Evolutionary conservation across 2,113 vertebrate species (phyloP).

Genomic region (Tragulus kanchil): DNA sequence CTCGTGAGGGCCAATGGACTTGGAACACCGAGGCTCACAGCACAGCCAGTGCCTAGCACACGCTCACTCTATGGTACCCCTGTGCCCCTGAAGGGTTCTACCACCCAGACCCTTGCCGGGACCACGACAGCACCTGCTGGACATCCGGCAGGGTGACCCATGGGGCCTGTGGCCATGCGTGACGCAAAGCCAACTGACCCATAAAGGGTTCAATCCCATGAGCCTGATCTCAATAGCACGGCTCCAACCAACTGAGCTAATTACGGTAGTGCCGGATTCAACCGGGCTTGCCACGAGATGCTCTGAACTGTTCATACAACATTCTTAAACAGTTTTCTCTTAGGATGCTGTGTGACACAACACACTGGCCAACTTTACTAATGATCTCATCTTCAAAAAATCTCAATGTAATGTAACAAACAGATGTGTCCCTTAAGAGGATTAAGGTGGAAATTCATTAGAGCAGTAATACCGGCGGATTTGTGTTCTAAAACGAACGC

Average conservation of each 20-base stretch:
- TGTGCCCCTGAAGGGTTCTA: neutral
- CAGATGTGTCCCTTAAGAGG: constrained; percentile 70
- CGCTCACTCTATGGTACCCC: neutral
- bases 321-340: constrained; percentile 26
- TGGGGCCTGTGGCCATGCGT: constrained; percentile 63
- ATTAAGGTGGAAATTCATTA: constrained; percentile 78
- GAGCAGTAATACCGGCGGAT: constrained; percentile 68
- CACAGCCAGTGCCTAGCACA: neutral
- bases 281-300: neutral
- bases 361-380: neutral
- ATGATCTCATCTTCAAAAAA: constrained; percentile 73
- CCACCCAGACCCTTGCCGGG: constrained; percentile 30
- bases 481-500: constrained; percentile 79
- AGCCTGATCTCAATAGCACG: constrained; percentile 72
- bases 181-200: constrained; percentile 77
- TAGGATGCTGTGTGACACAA: neutral
- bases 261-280: constrained; percentile 50
- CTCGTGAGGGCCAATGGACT: neutral
- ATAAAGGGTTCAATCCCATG: constrained; percentile 77
- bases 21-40: neutral
- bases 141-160: constrained; percentile 20
- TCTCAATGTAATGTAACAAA: constrained; percentile 66
- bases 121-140: constrained; percentile 59
- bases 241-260: constrained; percentile 79
- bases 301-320: constrained; percentile 39